A percentile compares a stretch with the other conserved stretches of the same genome.
These are phyloP conservation scores for Nemopilema nomurai DNA, from an alignment of 30 jellyfish, hydroid and myxozoan genomes.

Conservation along the genomic window DNA sequence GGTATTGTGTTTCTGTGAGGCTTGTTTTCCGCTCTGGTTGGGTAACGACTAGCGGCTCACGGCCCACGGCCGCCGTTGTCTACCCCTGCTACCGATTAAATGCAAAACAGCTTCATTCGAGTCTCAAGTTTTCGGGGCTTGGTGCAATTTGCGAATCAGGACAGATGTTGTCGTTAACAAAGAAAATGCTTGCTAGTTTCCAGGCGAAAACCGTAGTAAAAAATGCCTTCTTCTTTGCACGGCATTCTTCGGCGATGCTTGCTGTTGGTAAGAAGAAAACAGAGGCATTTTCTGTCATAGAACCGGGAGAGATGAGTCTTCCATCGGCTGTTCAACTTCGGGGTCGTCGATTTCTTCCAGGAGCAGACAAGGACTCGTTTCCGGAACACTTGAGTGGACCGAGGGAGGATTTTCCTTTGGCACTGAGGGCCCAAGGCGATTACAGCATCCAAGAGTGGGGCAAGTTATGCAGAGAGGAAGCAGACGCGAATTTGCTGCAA, in stretches of 20 bases:
- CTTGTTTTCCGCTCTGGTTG: no score
- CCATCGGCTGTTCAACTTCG: constrained; percentile 11
- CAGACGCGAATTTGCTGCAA: constrained; percentile 38
- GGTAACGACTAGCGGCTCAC: no score
- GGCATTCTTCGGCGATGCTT: constrained; percentile 25
- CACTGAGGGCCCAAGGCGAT: constrained; percentile 39
- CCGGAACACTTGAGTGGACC: constrained; percentile 65
- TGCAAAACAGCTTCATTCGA: no score
- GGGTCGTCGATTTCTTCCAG: constrained; percentile 69
- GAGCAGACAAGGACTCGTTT: constrained; percentile 51
- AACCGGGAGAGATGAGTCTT: constrained; percentile 17
- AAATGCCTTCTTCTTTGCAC: constrained; percentile 2
- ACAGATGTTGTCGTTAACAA: no score
- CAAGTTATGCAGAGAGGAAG: constrained; percentile 44
- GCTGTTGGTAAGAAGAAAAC: constrained; percentile 15
- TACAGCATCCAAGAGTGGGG: constrained; percentile 46
- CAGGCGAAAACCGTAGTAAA: not conserved
- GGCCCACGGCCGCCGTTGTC: no score
- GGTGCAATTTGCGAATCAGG: no score
- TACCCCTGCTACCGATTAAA: no score
- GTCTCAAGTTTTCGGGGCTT: no score
- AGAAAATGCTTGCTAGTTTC: not conserved
- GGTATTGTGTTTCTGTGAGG: no score
- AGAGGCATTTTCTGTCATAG: constrained; percentile 41
- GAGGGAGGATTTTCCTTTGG: constrained; percentile 47